A percentile compares a stretch with the other conserved stretches of the same genome.
These are phyloP conservation scores for Girardinus metallicus DNA, from an alignment of 2,797 vertebrate species.

Conservation along the genomic window DNA sequence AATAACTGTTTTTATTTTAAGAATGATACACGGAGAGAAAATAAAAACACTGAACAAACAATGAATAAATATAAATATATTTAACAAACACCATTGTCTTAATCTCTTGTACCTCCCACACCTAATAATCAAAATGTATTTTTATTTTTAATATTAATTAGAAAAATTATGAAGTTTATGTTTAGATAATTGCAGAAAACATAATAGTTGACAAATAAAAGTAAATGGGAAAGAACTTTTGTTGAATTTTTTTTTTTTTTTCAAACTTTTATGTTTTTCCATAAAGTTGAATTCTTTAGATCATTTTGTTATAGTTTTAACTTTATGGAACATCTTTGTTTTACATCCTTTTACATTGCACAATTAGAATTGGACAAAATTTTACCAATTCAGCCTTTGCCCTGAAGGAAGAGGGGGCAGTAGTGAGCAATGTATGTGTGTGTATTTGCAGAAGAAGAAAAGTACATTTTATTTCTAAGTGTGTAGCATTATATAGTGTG, in stretches of 20 bases:
- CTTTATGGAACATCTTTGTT: neutral
- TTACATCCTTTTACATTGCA: neutral
- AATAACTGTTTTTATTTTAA: constrained; percentile 13
- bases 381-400: neutral
- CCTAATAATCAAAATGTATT: neutral
- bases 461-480: neutral
- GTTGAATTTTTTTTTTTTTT: neutral
- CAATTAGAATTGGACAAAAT: neutral
- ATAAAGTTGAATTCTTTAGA: neutral
- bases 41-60: constrained; percentile 1
- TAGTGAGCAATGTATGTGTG: neutral
- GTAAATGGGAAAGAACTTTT: neutral
- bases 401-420: neutral
- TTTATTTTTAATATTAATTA: neutral
- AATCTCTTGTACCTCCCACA: neutral
- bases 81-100: neutral
- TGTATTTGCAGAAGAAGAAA: neutral
- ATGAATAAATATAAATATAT: neutral
- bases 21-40: neutral
- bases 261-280: neutral
- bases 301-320: neutral
- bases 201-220: neutral
- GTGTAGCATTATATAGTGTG: neutral
- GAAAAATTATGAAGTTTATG: neutral
- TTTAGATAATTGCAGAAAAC: neutral